Evolutionary conservation across 2,888 invertebrate genomes (phyloP), one percentile per base, ranked within the genome.

Genomic region (Euspilapteryx auroguttella): DNA sequence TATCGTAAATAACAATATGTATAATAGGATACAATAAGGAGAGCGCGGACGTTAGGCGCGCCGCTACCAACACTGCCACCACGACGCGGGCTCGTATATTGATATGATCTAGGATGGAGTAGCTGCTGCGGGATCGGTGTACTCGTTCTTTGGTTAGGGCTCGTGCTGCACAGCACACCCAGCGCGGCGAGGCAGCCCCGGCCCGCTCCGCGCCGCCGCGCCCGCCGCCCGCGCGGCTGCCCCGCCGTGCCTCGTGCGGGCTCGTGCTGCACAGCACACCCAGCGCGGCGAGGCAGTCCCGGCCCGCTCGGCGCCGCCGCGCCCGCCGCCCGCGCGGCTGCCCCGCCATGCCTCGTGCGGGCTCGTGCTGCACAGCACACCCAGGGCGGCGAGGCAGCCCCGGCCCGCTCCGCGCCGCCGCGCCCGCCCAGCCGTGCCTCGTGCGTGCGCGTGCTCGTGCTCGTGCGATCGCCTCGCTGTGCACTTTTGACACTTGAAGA

Each of bases 71-170:
- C 56, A 56, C 61, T 59, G 61, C 56, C 58, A 55, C 24, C 53
- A 51, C 48, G 49, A 54, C 49, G 28, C 28, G 57, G 55, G 56
- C 54, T 45, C 48, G 59, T 73, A 71, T 73, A 71, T 73, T 71
- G 57, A 75, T 75, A 75, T 75, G 73, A 73, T 75, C 73, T 75
- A 73, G 73, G 69, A 73, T 69, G 64, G 17, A 66, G 61, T 61
- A 54, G 71, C 73, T 73, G 73, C 52, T 73, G 71, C 71, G 73
- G 64, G 55, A 58, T 71, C 63, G n/a, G 65, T 73, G 59, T 71
- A 62, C 58, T 68, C 65, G 66, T 64, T 65, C 61, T 66, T 73
- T 58, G 57, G 66, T 71, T 71, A 62, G n/a, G n/a, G n/a, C n/a
- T n/a, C n/a, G n/a, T n/a, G n/a, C n/a, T n/a, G n/a, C n/a, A n/a